phyloP scores from a whole-genome alignment of 2,113 vertebrate genomes.

The Nipponia nippon region DNA sequence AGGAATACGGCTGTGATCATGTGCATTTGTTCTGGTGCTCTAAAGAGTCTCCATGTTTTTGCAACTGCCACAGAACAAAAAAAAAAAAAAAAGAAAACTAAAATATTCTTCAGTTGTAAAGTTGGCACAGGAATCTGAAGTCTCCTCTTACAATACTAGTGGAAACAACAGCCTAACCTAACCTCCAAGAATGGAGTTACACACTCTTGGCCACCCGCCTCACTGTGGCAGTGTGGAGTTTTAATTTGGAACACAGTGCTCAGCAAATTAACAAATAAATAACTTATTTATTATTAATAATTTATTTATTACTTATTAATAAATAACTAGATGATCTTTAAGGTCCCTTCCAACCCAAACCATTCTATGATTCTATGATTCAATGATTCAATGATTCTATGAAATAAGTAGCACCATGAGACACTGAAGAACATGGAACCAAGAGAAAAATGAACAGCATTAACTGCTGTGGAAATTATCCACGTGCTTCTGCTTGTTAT shows the following conservation, averaged over 20 bases:
- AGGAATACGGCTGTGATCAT: not conserved
- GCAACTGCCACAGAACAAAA: not conserved
- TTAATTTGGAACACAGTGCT: not conserved
- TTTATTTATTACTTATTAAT: not conserved
- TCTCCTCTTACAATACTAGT: too few species aligned
- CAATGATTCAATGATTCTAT: too few species aligned
- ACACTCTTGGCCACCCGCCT: not conserved
- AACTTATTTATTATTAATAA: not conserved
- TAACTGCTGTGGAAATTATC: not conserved
- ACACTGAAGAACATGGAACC: not conserved
- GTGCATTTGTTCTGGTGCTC: not conserved
- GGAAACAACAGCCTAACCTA: not conserved
- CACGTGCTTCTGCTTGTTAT: not conserved
- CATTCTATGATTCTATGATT: too few species aligned
- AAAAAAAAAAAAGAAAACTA: not conserved
- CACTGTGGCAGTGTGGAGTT: not conserved
- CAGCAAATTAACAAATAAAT: not conserved
- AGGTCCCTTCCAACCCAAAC: too few species aligned
- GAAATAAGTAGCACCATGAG: not conserved
- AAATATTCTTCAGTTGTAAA: not conserved
- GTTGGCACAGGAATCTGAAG: not conserved
- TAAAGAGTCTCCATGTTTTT: not conserved
- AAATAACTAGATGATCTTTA: too few species aligned
- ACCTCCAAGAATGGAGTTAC: not conserved
- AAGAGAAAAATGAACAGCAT: not conserved